phyloP scores from a whole-genome alignment of 2,888 invertebrate species.

The Cephus pygmeus region DNA sequence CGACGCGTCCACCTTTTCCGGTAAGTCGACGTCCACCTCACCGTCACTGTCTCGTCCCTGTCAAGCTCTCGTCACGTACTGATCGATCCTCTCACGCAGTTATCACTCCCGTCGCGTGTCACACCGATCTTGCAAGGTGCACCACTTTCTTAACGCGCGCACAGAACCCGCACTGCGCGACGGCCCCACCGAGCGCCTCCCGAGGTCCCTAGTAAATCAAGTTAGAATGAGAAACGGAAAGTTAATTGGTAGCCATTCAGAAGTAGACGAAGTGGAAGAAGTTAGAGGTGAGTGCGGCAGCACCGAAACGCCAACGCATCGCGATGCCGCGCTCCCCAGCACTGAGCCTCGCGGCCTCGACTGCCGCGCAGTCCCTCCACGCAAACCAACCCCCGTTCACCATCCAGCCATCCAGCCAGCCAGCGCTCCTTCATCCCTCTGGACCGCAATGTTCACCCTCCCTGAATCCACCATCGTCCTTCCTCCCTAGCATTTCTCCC shows the following conservation, averaged over 20 bases:
- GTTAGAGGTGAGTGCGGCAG: slow-evolving; percentile 46
- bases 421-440: slow-evolving; percentile 46
- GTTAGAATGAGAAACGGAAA: background rate
- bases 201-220: background rate
- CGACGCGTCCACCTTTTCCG: background rate
- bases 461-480: slow-evolving; percentile 30
- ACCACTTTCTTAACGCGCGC: background rate
- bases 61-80: background rate
- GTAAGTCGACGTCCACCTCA: background rate
- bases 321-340: slow-evolving; percentile 61
- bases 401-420: slow-evolving; percentile 28
- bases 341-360: slow-evolving; percentile 66
- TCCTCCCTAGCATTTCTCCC: slow-evolving; percentile 12
- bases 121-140: background rate
- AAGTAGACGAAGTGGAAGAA: slow-evolving; percentile 13
- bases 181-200: background rate
- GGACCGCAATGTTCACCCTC: slow-evolving; percentile 54
- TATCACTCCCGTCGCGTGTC: background rate
- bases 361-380: slow-evolving; percentile 62
- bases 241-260: slow-evolving; percentile 22
- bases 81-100: background rate
- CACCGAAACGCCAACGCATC: slow-evolving; percentile 59
- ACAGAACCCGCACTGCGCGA: background rate
- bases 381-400: slow-evolving; percentile 58
- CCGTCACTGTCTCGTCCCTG: background rate